These are phyloP conservation scores for Trachelus tabidus DNA, from an alignment of 2,888 invertebrate genomes.

Conservation along the genomic window DNA sequence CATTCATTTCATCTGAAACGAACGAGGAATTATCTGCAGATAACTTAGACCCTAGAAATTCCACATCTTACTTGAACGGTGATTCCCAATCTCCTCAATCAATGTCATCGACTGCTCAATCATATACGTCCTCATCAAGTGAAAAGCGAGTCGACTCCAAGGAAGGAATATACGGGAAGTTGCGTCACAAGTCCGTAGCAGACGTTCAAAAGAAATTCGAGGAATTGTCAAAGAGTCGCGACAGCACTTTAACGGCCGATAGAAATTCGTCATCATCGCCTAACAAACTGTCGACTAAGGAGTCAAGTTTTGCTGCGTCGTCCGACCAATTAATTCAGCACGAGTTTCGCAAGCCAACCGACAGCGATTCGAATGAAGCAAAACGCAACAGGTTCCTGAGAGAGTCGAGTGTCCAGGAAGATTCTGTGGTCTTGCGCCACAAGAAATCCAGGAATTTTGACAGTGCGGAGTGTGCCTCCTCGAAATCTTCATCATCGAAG, in stretches of 20 bases:
- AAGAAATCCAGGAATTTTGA: not conserved
- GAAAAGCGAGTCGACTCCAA: slow-evolving; percentile 5
- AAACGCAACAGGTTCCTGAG: not conserved
- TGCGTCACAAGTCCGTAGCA: slow-evolving; percentile 9
- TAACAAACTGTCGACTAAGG: not conserved
- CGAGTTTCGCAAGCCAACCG: not conserved
- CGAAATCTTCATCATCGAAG: too few relatives aligned
- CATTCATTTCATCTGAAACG: not conserved
- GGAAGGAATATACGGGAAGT: slow-evolving; percentile 17
- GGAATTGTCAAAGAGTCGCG: slow-evolving; percentile 9
- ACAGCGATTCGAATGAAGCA: not conserved
- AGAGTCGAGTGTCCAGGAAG: not conserved
- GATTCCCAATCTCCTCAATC: not conserved
- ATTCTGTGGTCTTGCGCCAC: not conserved
- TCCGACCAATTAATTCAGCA: not conserved
- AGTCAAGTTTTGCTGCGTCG: not conserved
- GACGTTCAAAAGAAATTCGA: slow-evolving; percentile 17
- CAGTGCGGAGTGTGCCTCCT: too few relatives aligned
- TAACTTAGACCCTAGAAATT: not conserved
- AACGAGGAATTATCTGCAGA: not conserved
- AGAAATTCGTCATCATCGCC: not conserved
- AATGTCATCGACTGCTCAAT: not conserved
- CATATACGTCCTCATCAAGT: not conserved
- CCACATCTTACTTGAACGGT: not conserved
- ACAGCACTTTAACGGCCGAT: not conserved